Percentiles rank a stretch among this genome's conserved stretches.
Evolutionary conservation across 2,797 vertebrate species (phyloP).

Genomic region (Nannoperca obscura): DNA sequence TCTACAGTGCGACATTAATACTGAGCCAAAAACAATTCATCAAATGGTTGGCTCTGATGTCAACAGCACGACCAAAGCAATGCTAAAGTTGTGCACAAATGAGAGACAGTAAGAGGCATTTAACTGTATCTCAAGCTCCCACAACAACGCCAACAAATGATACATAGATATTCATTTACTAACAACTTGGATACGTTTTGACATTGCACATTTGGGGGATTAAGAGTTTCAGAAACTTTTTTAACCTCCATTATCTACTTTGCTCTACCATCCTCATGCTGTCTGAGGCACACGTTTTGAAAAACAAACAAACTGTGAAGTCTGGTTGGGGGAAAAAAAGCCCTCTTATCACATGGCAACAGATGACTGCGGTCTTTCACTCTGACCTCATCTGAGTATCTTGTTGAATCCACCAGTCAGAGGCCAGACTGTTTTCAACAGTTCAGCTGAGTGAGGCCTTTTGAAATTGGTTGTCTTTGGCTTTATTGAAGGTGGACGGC

Average conservation of each 20-base stretch:
- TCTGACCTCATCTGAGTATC: constrained; percentile 55
- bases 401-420: constrained; percentile 66
- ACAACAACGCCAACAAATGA: constrained; percentile 12
- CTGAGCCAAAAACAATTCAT: constrained; percentile 11
- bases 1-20: neutral
- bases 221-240: neutral
- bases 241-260: neutral
- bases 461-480: constrained; percentile 51
- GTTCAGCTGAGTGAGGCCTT: constrained; percentile 73
- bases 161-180: neutral
- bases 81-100: neutral
- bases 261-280: neutral
- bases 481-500: constrained; percentile 48
- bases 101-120: neutral
- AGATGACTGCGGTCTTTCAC: constrained; percentile 69
- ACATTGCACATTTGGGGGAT: constrained; percentile 5
- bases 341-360: constrained; percentile 79
- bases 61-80: constrained; percentile 18
- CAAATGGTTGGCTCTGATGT: constrained; percentile 6
- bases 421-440: constrained; percentile 44
- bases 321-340: constrained; percentile 37
- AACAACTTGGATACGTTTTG: neutral
- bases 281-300: neutral
- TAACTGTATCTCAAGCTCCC: neutral
- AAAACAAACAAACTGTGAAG: constrained; percentile 41